Conservation (phyloP, 2,113 vertebrate genomes). For the Ophiodon elongatus region DNA sequence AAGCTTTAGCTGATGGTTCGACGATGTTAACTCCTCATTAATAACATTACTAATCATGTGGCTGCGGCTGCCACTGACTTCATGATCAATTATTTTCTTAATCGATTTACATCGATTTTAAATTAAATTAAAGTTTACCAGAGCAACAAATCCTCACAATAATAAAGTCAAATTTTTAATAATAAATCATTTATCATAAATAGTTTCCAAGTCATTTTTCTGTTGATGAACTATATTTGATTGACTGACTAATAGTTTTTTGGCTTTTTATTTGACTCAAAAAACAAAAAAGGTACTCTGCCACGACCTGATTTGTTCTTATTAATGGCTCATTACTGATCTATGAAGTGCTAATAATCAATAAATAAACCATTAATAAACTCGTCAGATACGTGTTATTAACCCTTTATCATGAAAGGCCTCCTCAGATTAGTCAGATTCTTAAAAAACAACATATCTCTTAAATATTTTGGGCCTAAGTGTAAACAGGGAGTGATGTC, state of each 20-base stretch:
- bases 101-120: background rate
- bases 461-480: background rate
- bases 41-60: background rate
- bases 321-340: background rate
- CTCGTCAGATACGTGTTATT: background rate
- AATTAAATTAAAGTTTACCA: no score
- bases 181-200: background rate
- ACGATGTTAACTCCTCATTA: background rate
- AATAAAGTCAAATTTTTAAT: background rate
- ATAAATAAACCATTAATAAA: background rate
- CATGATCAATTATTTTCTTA: no score
- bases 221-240: background rate
- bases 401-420: background rate
- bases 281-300: background rate
- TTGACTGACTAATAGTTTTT: background rate
- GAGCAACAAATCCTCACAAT: no score
- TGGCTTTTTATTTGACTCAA: background rate
- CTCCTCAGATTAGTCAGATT: background rate
- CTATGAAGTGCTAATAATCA: background rate
- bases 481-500: background rate
- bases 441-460: background rate
- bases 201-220: background rate
- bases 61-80: no score
- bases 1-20: background rate
- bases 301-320: background rate